Evolutionary conservation across 2,797 vertebrate species (phyloP).

Genomic region (Micropoecilia bifurca): DNA sequence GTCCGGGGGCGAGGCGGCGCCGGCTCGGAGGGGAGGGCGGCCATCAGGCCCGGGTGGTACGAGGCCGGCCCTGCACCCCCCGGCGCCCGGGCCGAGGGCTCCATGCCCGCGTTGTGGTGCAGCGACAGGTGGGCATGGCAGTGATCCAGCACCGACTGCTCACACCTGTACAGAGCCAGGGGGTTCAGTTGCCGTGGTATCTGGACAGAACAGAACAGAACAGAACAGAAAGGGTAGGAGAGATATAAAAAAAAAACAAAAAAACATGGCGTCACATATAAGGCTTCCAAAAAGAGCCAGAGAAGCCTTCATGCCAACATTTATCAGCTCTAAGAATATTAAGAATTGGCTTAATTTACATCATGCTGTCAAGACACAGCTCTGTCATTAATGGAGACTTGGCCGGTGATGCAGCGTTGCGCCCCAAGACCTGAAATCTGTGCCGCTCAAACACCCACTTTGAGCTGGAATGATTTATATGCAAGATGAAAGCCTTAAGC

Average conservation of each 20-base stretch:
- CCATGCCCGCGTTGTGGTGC: slow-evolving; percentile 85
- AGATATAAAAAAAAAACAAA: neutral
- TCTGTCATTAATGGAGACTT: slow-evolving; percentile 67
- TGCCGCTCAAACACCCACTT: slow-evolving; percentile 68
- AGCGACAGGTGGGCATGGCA: slow-evolving; percentile 92
- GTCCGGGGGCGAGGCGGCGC: slow-evolving; percentile 69
- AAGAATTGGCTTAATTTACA: slow-evolving; percentile 63
- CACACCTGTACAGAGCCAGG: slow-evolving; percentile 90
- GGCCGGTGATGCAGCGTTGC: slow-evolving; percentile 56
- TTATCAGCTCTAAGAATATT: slow-evolving; percentile 49
- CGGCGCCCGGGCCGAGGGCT: slow-evolving; percentile 70
- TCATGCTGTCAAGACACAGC: slow-evolving; percentile 55
- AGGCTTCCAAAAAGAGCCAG: slow-evolving; percentile 31
- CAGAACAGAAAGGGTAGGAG: slow-evolving; percentile 21
- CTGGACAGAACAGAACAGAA: slow-evolving; percentile 69
- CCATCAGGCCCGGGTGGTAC: slow-evolving; percentile 54
- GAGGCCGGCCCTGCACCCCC: slow-evolving; percentile 62
- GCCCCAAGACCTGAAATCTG: slow-evolving; percentile 68
- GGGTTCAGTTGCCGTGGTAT: slow-evolving; percentile 90
- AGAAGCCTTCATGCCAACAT: slow-evolving; percentile 39
- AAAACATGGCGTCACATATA: slow-evolving; percentile 19
- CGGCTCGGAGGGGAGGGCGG: slow-evolving; percentile 65
- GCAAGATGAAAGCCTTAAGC: slow-evolving; percentile 78
- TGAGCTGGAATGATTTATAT: slow-evolving; percentile 77
- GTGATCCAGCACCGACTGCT: slow-evolving; percentile 90